A percentile compares a stretch with the other conserved stretches of the same genome.
Evolutionary conservation across 2,888 invertebrate species (phyloP).

Genomic region (Prostheceraeus crozeri): DNA sequence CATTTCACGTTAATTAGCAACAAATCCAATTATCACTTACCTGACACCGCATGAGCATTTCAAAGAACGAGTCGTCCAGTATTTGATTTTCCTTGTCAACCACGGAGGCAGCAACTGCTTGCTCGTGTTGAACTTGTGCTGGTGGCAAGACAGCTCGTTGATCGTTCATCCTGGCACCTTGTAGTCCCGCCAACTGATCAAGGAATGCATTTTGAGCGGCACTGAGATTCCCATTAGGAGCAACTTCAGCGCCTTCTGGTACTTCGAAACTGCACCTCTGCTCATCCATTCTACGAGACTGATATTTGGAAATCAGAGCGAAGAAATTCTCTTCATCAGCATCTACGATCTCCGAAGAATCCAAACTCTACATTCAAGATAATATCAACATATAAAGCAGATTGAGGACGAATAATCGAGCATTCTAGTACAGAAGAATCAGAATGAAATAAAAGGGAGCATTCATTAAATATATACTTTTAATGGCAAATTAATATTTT

Average conservation of each 20-base stretch:
- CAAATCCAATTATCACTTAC: slow-evolving; percentile 57
- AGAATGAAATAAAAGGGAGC: too few species aligned
- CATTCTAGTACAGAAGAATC: too few species aligned
- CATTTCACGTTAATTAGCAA: too few species aligned
- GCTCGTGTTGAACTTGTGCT: slow-evolving; percentile 53
- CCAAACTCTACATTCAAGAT: too few species aligned
- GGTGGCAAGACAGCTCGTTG: slow-evolving; percentile 73
- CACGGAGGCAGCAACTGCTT: slow-evolving; percentile 44
- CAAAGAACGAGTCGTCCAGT: slow-evolving; percentile 78
- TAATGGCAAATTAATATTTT: too few species aligned
- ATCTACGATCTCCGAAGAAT: slow-evolving; percentile 60
- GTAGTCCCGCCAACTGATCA: slow-evolving; percentile 66
- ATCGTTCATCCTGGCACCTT: slow-evolving; percentile 81
- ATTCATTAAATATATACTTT: too few species aligned
- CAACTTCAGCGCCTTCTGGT: slow-evolving; percentile 24
- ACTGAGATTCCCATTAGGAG: slow-evolving; percentile 41
- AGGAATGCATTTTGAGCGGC: slow-evolving; percentile 49
- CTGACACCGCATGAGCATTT: slow-evolving; percentile 87
- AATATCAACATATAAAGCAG: too few species aligned
- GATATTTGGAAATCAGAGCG: slow-evolving; percentile 82
- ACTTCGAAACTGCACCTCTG: slow-evolving; percentile 67
- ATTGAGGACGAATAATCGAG: too few species aligned
- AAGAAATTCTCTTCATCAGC: slow-evolving; percentile 74
- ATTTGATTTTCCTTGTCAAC: slow-evolving; percentile 46
- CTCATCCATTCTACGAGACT: slow-evolving; percentile 91